These are phyloP conservation scores for Empis livida DNA, from an alignment of 2,888 invertebrate species.

Conservation along the genomic window DNA sequence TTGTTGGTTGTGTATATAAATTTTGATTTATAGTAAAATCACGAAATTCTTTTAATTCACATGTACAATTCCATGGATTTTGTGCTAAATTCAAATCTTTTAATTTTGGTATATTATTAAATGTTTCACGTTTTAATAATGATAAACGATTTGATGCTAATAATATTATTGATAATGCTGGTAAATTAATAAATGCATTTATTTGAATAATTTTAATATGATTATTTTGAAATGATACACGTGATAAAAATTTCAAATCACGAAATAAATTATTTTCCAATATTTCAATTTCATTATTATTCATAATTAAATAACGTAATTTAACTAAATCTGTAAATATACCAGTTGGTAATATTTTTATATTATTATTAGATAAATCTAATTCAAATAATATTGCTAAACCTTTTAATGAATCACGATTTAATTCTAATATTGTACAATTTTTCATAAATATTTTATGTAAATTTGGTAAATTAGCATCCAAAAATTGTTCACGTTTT, in stretches of 20 bases:
- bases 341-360: conserved; percentile 49
- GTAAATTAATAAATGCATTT: conserved; percentile 56
- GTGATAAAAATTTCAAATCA: conserved; percentile 58
- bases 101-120: conserved; percentile 51
- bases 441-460: conserved; percentile 66
- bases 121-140: conserved; percentile 49
- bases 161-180: conserved; percentile 52
- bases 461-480: conserved; percentile 59
- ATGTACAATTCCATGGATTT: conserved; percentile 85
- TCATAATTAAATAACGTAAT: conserved; percentile 57
- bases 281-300: conserved; percentile 59
- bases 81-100: conserved; percentile 61
- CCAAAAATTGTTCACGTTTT: conserved; percentile 51
- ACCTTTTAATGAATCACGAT: conserved; percentile 61
- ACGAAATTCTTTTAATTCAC: conserved; percentile 63
- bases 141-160: conserved; percentile 64
- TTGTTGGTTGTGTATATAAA: conserved; percentile 60
- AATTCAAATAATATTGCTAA: conserved; percentile 68
- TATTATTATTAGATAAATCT: conserved; percentile 63
- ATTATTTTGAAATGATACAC: conserved; percentile 65
- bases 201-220: conserved; percentile 53
- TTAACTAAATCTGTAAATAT: conserved; percentile 59
- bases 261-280: conserved; percentile 65
- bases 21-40: conserved; percentile 62
- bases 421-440: conserved; percentile 59